These are phyloP conservation scores for Rhinichthys osculus DNA, from an alignment of 2,797 vertebrate species.

Conservation along the genomic window DNA sequence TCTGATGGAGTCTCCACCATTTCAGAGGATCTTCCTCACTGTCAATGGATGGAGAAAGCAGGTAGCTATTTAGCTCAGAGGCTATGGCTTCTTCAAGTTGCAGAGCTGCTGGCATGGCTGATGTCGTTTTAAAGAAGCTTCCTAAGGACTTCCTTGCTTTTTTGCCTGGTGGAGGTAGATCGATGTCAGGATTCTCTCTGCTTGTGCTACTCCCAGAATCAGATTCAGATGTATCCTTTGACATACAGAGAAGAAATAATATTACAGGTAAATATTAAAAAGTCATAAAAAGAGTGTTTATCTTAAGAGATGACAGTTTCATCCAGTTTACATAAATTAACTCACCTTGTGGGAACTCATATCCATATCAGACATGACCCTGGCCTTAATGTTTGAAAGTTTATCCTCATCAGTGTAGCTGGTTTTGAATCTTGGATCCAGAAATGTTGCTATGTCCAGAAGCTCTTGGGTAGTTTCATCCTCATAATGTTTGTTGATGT, in stretches of 20 bases:
- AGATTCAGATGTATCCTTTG: conserved; percentile 12
- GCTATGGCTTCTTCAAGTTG: too few species aligned
- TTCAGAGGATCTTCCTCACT: too few species aligned
- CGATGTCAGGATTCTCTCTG: conserved; percentile 3
- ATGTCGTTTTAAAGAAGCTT: too few species aligned
- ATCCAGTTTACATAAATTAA: conserved; percentile 19
- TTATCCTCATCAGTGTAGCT: neutral
- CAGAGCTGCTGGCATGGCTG: too few species aligned
- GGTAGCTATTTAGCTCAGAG: too few species aligned
- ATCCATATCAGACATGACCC: neutral
- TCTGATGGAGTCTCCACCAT: too few species aligned
- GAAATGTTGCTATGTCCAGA: neutral
- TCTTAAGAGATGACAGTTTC: neutral
- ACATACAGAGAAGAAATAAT: neutral
- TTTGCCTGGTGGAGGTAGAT: conserved; percentile 7
- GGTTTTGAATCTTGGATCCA: neutral
- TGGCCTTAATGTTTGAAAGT: conserved; percentile 5
- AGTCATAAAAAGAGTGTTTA: neutral
- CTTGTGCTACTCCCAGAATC: conserved; percentile 1
- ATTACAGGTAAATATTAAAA: neutral
- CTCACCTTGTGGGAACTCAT: neutral
- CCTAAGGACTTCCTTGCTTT: neutral
- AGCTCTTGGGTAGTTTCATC: conserved; percentile 1
- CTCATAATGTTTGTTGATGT: neutral
- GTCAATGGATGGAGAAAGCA: too few species aligned